Conservation (phyloP, 2,888 invertebrate species). For the Dendrolimus houi region DNA sequence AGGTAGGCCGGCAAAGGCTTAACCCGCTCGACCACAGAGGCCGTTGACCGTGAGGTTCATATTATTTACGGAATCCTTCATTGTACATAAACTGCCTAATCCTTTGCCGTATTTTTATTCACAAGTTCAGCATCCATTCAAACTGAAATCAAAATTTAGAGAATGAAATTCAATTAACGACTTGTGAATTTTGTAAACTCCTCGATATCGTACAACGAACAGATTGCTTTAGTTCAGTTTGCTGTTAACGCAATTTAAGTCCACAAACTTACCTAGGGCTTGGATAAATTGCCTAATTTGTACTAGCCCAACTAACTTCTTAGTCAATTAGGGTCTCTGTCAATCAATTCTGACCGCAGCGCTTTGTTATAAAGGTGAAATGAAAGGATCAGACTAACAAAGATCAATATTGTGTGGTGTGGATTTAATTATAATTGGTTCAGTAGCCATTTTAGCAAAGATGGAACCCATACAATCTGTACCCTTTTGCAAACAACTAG, state of each 20-base stretch:
- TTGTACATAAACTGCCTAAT: neutral
- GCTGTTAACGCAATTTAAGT: slow-evolving; percentile 6
- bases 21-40: neutral
- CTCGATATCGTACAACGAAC: slow-evolving; percentile 11
- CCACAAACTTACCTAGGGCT: slow-evolving; percentile 2
- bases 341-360: too few species aligned
- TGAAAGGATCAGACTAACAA: too few species aligned
- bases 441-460: too few species aligned
- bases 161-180: slow-evolving; percentile 14
- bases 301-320: neutral
- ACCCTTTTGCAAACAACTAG: too few species aligned
- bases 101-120: neutral
- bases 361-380: too few species aligned
- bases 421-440: too few species aligned
- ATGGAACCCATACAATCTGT: too few species aligned
- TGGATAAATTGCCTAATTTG: neutral
- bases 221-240: slow-evolving; percentile 20
- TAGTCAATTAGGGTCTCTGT: too few species aligned
- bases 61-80: neutral
- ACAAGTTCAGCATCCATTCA: neutral
- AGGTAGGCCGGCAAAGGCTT: too few species aligned
- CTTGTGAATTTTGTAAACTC: slow-evolving; percentile 20
- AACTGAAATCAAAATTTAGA: neutral
- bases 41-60: neutral
- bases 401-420: too few species aligned